Evolutionary conservation across 2,797 vertebrate species (phyloP), one percentile per base, ranked within the genome.

Genomic region (Euthynnus affinis): DNA sequence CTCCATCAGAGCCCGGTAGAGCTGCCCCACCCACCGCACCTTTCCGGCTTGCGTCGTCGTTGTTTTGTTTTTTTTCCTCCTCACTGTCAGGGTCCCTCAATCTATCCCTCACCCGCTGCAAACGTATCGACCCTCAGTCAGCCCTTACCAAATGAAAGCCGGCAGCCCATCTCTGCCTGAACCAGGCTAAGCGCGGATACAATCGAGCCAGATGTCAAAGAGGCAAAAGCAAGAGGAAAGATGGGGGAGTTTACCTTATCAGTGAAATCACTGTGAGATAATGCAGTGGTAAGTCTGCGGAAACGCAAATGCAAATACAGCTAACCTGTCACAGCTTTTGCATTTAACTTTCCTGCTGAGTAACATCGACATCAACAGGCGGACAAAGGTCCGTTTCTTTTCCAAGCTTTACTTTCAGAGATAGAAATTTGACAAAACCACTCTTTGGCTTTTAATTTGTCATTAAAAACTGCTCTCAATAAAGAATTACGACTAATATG

Each of bases 91-190:
- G 71, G 80, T 56, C 71, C 80, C 76, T 92, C 81, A 64, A 76
- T 90, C 89, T 58, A 89, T 93, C 84, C 87, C 85, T 86, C 87
- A 86, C 81, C 85, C 49, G 55, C 72, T 72, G 75, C 27, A 49
- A 52, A 80, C 14, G 56, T 84, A 93, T 94, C 75, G 81, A 94
- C 91, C 89, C 92, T 91, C 88, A 89, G 92, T 90, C 90, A 89
- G 66, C 48, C 46, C 73, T 73, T n/a, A 72, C 83, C 85, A 95
- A 94, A 94, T 93, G 85, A 92, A 88, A 90, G 85, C 79, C 69
- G 91, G 89, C 92, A 94, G 90, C 85, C 83, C 85, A 86, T 87
- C 79, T 90, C 83, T 78, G 85, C 74, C 79, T 74, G 76, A 74
- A 18, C 55, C 8, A 12, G 76, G 76, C 55, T 40, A 40, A 77